phyloP scores from a whole-genome alignment of 2,797 vertebrate genomes.

The Loriculus beryllinus region DNA sequence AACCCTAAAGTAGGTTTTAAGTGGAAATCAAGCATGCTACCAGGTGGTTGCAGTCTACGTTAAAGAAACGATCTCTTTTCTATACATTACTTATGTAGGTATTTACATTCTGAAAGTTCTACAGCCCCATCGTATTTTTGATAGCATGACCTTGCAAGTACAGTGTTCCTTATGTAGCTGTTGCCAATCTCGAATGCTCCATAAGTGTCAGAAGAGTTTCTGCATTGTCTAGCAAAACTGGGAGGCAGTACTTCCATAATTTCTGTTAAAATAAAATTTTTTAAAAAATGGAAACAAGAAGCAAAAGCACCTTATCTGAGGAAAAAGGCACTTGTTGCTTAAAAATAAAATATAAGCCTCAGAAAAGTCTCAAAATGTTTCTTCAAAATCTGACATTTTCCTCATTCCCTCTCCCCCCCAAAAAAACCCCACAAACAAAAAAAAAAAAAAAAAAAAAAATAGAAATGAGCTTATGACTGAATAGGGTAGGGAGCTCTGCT shows the following conservation, averaged over 20 bases:
- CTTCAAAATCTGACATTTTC: neutral
- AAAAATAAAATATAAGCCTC: neutral
- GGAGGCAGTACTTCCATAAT: neutral
- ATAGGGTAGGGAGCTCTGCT: neutral
- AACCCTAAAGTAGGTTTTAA: neutral
- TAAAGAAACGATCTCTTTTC: neutral
- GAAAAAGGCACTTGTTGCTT: neutral
- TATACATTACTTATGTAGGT: accelerated
- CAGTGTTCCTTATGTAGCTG: neutral
- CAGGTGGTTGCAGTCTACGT: neutral
- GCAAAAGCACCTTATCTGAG: neutral
- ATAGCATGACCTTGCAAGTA: neutral
- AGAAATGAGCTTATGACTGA: neutral
- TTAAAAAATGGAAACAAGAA: neutral
- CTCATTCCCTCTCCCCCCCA: neutral
- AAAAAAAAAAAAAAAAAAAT: neutral
- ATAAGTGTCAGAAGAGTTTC: neutral
- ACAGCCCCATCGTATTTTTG: neutral
- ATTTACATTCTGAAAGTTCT: neutral
- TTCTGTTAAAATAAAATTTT: neutral
- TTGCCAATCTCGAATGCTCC: neutral
- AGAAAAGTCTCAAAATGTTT: neutral
- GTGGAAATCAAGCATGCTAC: neutral
- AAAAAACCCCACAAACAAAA: neutral
- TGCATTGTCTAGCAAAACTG: neutral